Evolutionary conservation across 2,797 vertebrate species (phyloP).

Genomic region (Delichon dasypus): DNA sequence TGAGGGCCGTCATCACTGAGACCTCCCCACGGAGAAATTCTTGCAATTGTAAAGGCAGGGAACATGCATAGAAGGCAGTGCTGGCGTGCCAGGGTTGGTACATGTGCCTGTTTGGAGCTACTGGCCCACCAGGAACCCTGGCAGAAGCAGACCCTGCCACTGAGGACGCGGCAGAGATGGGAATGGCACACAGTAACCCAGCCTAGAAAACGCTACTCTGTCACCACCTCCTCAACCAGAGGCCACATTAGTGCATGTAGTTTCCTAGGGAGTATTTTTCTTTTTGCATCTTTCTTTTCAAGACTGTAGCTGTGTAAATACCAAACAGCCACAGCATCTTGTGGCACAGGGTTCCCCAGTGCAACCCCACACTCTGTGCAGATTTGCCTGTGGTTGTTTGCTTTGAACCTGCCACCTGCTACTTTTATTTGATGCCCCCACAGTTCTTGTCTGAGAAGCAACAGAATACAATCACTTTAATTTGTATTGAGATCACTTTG

Average conservation of each 20-base stretch:
- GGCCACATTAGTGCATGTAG: not conserved
- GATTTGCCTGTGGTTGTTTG: not conserved
- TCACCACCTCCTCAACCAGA: not conserved
- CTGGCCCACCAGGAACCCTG: not conserved
- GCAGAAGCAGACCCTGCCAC: not conserved
- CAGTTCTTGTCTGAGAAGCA: constrained; percentile 16
- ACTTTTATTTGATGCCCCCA: constrained; percentile 18
- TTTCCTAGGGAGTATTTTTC: not conserved
- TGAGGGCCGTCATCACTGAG: not conserved
- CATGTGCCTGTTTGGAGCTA: not conserved
- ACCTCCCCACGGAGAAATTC: not conserved
- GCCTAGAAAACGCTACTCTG: not conserved
- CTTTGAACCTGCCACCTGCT: constrained; percentile 43
- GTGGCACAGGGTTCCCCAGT: not conserved
- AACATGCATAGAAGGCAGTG: not conserved
- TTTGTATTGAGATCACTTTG: not conserved
- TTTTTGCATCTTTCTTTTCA: not conserved
- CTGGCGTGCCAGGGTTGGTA: not conserved
- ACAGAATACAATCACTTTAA: not conserved
- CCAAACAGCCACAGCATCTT: not conserved
- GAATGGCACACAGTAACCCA: not conserved
- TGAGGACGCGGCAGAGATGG: not conserved
- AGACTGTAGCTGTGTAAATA: not conserved
- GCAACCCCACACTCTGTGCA: not conserved
- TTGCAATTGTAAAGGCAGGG: not conserved